Base-by-base conservation (phyloP, 2,113 vertebrate species). In the Nothocercus nigrocapillus region DNA sequence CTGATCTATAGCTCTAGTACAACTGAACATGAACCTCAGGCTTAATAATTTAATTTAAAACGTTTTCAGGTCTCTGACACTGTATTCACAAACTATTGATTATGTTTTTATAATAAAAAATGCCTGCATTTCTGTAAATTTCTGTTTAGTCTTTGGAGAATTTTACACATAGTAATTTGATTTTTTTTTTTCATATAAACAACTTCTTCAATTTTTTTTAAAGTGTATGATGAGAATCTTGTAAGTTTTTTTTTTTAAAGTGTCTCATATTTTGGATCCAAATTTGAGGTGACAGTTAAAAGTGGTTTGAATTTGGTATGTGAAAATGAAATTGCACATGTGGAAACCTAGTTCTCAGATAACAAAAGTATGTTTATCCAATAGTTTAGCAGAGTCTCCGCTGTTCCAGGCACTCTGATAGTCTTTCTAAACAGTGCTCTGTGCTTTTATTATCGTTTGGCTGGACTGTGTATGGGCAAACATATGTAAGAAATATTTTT, bases 51-150 rank as follows among this genome's bases (percentile, higher is more conserved):
- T 47, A 56, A 81, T 70, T 80, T 53, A 87, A 85, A 94, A 76
- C 4, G 67, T 89, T 85, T 9, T 82, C 62, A 45, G 75, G 20
- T 76, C 34, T 82, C 44, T 36, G 63, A 40, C 11, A 40, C 28
- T 47, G 9, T 74, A 51, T 70, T 95, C 28, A 56, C n/a, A 20
- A 86, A n/a, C 10, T 74, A 17, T 47, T 85, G 30, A 83, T 69
- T 63, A 93, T 80, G 22, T 62, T 85, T 63, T 93, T 86, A 83
- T 64, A 68, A 47, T 67, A 9, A 85, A 96, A 77, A 77, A 34
- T 77, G 45, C 21, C 49, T 24, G 47, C 22, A 49, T 49, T 22
- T 49, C 49, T 22, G 21, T 49, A 49, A 49, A 49, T 49, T 89
- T 83, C 17, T 68, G 12, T 72, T 75, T 77, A 3, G 44, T 34